These are phyloP conservation scores for Caenorhabditis briggsae DNA, from an alignment of 1,140 invertebrate species.

Conservation along the genomic window DNA sequence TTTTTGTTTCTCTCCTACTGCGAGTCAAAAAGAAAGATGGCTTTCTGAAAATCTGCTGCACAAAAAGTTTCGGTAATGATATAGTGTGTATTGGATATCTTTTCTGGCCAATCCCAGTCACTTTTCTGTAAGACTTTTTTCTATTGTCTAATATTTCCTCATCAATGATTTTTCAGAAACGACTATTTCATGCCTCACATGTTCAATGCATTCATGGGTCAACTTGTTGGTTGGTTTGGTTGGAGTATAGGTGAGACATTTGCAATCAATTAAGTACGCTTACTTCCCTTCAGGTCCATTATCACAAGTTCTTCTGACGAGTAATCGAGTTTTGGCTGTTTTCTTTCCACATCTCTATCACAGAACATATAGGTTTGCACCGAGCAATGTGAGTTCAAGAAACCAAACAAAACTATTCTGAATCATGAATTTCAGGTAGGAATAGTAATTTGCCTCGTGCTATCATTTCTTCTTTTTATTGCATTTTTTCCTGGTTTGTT, in stretches of 20 bases:
- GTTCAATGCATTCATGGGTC: constrained; percentile 47
- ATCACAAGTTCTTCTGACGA: constrained; percentile 37
- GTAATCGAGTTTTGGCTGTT: constrained; percentile 17
- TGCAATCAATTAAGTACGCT: background rate
- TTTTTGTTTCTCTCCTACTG: background rate
- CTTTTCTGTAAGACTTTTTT: background rate
- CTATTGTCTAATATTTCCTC: no score
- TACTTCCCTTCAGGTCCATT: constrained; percentile 27
- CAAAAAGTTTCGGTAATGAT: constrained; percentile 33
- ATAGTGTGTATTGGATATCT: constrained; percentile 46
- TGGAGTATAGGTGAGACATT: constrained; percentile 36
- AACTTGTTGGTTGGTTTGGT: constrained; percentile 38
- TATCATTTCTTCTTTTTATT: constrained; percentile 21
- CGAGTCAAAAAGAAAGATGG: constrained; percentile 33
- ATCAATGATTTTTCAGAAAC: background rate
- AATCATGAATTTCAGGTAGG: background rate
- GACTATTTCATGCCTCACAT: constrained; percentile 28
- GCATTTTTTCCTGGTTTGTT: constrained; percentile 31
- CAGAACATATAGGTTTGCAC: constrained; percentile 12
- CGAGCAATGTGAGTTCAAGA: constrained; percentile 5
- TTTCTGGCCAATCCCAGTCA: constrained; percentile 46
- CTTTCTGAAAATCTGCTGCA: constrained; percentile 33
- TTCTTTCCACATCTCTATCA: constrained; percentile 35
- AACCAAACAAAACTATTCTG: no score
- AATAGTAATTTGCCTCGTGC: background rate